Conservation (phyloP, 2,888 invertebrate genomes). For the Epinotia nisella region DNA sequence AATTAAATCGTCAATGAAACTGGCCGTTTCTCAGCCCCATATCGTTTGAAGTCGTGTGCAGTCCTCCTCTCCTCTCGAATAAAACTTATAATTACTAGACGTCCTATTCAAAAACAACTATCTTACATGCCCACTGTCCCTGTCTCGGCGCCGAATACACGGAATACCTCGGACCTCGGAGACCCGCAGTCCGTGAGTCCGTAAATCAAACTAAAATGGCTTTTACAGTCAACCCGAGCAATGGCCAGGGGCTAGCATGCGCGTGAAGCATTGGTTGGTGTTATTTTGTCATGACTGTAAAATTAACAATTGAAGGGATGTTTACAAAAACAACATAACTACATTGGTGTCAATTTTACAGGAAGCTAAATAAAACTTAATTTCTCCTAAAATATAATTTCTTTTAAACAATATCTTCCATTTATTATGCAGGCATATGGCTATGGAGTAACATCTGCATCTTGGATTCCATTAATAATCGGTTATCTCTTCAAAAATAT, state of each 20-base stretch:
- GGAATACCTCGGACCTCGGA: constrained; percentile 29
- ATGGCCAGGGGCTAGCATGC: constrained; percentile 13
- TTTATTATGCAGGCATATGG: too few relatives aligned
- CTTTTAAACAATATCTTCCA: too few relatives aligned
- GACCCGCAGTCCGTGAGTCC: constrained; percentile 19
- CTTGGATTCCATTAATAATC: too few relatives aligned
- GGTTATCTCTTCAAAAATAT: too few relatives aligned
- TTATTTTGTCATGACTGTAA: too few relatives aligned
- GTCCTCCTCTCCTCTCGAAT: background rate
- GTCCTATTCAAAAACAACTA: constrained; percentile 7
- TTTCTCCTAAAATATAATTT: too few relatives aligned
- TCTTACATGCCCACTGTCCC: constrained; percentile 10
- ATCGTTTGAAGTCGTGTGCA: background rate
- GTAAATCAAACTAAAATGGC: constrained; percentile 44
- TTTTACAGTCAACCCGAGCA: constrained; percentile 33
- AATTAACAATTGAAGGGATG: too few relatives aligned
- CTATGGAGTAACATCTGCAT: too few relatives aligned
- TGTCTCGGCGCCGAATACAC: constrained; percentile 11
- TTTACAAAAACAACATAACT: too few relatives aligned
- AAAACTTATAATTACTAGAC: background rate
- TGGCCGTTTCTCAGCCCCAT: background rate
- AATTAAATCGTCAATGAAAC: background rate
- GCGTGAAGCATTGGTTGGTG: too few relatives aligned
- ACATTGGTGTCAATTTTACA: too few relatives aligned
- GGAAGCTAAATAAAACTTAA: too few relatives aligned